Evolutionary conservation across 2,113 vertebrate genomes (phyloP).

Genomic region (Tragelaphus imberbis): DNA sequence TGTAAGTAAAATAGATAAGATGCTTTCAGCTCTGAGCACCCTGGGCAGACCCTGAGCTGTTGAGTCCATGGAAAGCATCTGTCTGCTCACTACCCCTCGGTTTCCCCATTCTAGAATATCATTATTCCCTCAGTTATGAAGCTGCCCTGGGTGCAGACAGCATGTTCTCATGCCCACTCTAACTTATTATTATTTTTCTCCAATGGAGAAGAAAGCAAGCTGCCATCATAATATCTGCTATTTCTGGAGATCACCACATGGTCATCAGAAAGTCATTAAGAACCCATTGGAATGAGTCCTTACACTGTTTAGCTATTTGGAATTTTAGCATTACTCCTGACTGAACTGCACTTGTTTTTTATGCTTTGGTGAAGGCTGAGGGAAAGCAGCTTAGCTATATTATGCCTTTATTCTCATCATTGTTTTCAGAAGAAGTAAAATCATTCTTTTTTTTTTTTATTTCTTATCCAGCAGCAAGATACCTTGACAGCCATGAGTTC

Average conservation of each 20-base stretch:
- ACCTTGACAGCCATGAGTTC: background rate
- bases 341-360: background rate
- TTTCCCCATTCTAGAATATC: background rate
- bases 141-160: background rate
- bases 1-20: background rate
- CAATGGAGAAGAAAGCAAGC: background rate
- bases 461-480: background rate
- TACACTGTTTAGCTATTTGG: background rate
- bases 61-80: background rate
- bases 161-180: background rate
- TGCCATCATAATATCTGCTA: background rate
- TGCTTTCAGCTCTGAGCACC: background rate
- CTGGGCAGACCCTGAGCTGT: background rate
- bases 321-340: slow-evolving; percentile 6
- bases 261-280: background rate
- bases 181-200: background rate
- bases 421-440: background rate
- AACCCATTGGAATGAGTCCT: background rate
- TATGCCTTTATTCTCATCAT: background rate
- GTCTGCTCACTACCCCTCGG: background rate
- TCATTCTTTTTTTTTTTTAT: background rate
- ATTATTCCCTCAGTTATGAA: slow-evolving; percentile 9
- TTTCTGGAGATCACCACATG: background rate
- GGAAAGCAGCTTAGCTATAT: background rate
- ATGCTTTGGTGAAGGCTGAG: background rate